phyloP scores from a whole-genome alignment of 2,797 vertebrate species.

The Sebastes miniatus region DNA sequence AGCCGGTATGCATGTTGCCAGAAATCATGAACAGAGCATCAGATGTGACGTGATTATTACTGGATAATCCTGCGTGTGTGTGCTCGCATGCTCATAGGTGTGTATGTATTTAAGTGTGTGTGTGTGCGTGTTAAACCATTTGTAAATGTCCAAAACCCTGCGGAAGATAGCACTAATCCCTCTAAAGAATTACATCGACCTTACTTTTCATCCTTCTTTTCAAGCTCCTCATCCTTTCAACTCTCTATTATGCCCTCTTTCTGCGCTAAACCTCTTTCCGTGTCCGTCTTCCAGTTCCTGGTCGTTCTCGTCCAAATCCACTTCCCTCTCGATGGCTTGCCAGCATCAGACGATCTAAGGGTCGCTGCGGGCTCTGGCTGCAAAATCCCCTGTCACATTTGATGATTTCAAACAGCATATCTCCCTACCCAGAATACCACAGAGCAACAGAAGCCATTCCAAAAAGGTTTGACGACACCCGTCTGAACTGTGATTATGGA shows the following conservation, averaged over 20 bases:
- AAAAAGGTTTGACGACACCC: background rate
- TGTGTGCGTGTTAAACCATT: slow-evolving; percentile 32
- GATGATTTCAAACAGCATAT: slow-evolving; percentile 50
- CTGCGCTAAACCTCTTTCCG: slow-evolving; percentile 34
- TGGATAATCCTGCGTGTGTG: slow-evolving; percentile 58
- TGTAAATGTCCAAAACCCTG: slow-evolving; percentile 47
- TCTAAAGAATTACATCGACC: slow-evolving; percentile 51
- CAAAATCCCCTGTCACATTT: slow-evolving; percentile 55
- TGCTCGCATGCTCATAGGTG: slow-evolving; percentile 21
- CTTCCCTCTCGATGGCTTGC: slow-evolving; percentile 40
- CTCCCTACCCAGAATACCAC: slow-evolving; percentile 3
- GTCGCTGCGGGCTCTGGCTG: slow-evolving; percentile 28
- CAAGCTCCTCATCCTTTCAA: slow-evolving; percentile 41
- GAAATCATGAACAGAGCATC: slow-evolving; percentile 56
- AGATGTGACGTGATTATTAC: slow-evolving; percentile 62
- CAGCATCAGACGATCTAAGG: slow-evolving; percentile 38
- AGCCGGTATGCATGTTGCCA: slow-evolving; percentile 33
- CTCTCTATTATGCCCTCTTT: slow-evolving; percentile 33
- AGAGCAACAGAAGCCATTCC: slow-evolving; percentile 21
- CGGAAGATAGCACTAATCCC: slow-evolving; percentile 58
- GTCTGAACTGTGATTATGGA: slow-evolving; percentile 15
- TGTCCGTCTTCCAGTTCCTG: slow-evolving; percentile 41
- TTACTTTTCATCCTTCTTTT: slow-evolving; percentile 45
- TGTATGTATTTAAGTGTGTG: background rate
- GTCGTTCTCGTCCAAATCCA: slow-evolving; percentile 42